These are phyloP conservation scores for Dicranocentrus wangi DNA, from an alignment of 2,888 invertebrate genomes.

Conservation along the genomic window DNA sequence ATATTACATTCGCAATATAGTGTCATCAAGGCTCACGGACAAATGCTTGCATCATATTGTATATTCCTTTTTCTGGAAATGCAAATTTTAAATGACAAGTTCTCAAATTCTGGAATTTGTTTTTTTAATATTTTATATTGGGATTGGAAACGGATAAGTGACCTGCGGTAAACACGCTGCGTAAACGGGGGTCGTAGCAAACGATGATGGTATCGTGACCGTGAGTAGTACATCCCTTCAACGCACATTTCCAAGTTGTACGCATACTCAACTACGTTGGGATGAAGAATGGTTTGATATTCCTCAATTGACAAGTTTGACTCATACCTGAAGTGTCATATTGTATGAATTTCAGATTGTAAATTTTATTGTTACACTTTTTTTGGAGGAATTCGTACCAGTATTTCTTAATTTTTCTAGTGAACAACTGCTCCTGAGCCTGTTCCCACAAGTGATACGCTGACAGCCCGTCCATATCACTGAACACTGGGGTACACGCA, in stretches of 20 bases:
- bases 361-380: neutral
- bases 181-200: constrained; percentile 14
- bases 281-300: constrained; percentile 31
- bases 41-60: too few relatives aligned
- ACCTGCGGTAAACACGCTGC: neutral
- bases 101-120: too few relatives aligned
- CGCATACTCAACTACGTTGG: neutral
- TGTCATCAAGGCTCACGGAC: too few relatives aligned
- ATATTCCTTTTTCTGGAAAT: too few relatives aligned
- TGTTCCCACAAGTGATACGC: constrained; percentile 37
- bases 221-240: constrained; percentile 18
- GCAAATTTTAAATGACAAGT: too few relatives aligned
- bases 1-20: too few relatives aligned
- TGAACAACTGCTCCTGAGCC: constrained; percentile 19
- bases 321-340: neutral
- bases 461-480: neutral
- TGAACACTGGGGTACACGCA: constrained; percentile 15
- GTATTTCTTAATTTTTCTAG: constrained; percentile 29
- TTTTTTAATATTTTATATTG: neutral
- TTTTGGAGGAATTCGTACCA: constrained; percentile 7
- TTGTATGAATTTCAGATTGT: too few relatives aligned
- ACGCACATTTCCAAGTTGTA: constrained; percentile 42
- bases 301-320: neutral
- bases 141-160: neutral
- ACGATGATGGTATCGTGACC: neutral